Percentiles rank a stretch among this genome's conserved stretches.
phyloP scores from a whole-genome alignment of 2,113 vertebrate genomes.

The Bolborhynchus lineola region DNA sequence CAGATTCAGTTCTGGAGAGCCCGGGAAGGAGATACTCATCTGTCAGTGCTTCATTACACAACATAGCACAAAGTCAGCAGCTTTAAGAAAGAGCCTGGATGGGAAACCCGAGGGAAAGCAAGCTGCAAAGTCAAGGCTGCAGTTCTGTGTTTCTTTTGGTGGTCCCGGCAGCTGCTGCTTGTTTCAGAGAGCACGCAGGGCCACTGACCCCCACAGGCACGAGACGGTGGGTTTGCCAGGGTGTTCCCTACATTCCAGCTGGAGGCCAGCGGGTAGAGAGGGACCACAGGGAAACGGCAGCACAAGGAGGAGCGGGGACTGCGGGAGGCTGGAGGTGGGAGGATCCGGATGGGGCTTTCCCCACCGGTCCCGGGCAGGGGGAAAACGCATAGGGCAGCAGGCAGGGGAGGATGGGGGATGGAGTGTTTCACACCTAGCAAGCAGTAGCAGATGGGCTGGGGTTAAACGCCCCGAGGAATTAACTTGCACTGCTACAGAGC shows the following conservation, averaged over 20 bases:
- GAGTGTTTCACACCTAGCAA: constrained; percentile 50
- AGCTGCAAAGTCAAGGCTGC: neutral
- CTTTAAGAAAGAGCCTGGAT: neutral
- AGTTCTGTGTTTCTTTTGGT: neutral
- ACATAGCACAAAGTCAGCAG: neutral
- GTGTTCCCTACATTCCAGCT: neutral
- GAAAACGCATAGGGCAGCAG: neutral
- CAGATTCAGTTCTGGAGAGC: neutral
- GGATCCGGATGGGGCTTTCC: neutral
- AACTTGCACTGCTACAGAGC: neutral
- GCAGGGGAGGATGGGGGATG: neutral
- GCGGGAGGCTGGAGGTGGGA: fast-evolving
- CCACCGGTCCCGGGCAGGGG: neutral
- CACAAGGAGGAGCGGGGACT: neutral
- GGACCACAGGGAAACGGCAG: neutral
- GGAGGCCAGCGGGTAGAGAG: neutral
- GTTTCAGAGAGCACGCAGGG: neutral
- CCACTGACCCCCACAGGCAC: neutral
- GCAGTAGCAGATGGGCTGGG: constrained; percentile 11
- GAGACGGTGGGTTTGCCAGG: neutral
- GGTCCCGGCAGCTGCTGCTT: neutral
- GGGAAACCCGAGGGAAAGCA: neutral
- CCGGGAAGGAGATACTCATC: neutral
- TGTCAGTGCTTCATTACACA: neutral
- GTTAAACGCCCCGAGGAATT: neutral